A percentile compares a stretch with the other conserved stretches of the same genome.
Conservation (phyloP, 2,113 vertebrate species). For the Galbula dea region DNA sequence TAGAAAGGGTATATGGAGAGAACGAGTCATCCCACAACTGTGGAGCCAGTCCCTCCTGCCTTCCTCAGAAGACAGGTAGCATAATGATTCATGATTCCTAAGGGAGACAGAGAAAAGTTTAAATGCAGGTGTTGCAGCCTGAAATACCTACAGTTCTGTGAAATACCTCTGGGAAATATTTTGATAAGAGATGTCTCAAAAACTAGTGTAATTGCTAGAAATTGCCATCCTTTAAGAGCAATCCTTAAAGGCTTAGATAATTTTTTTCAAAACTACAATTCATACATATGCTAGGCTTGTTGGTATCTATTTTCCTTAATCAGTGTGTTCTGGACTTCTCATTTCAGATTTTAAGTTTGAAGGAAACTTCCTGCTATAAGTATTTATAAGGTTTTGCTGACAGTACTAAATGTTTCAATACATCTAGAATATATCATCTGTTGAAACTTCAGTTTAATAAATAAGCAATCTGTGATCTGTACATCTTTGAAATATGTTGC, state of each 20-base stretch:
- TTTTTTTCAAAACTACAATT: not conserved
- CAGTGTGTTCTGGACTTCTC: not conserved
- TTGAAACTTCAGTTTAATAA: not conserved
- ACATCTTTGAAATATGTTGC: not conserved
- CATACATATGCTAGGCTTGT: not conserved
- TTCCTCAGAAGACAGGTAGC: conserved; percentile 68
- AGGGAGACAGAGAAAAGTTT: conserved; percentile 63
- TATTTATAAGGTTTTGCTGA: not conserved
- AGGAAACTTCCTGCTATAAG: not conserved
- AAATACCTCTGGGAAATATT: conserved; percentile 53
- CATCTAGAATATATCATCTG: not conserved
- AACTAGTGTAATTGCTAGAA: conserved; percentile 57
- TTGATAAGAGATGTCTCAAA: conserved; percentile 46
- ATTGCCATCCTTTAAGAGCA: conserved; percentile 5
- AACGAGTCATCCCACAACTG: conserved; percentile 54
- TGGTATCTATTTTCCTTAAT: not conserved
- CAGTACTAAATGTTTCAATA: not conserved
- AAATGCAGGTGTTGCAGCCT: conserved; percentile 35
- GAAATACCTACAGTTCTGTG: not conserved
- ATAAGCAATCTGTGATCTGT: not conserved
- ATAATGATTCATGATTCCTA: conserved; percentile 61
- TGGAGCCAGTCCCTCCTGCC: conserved; percentile 59
- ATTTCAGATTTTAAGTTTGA: not conserved
- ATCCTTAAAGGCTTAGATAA: not conserved
- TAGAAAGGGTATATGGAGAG: conserved; percentile 13